Base-by-base conservation (phyloP, 2,113 vertebrate species). In the Lucifuga dentata region DNA sequence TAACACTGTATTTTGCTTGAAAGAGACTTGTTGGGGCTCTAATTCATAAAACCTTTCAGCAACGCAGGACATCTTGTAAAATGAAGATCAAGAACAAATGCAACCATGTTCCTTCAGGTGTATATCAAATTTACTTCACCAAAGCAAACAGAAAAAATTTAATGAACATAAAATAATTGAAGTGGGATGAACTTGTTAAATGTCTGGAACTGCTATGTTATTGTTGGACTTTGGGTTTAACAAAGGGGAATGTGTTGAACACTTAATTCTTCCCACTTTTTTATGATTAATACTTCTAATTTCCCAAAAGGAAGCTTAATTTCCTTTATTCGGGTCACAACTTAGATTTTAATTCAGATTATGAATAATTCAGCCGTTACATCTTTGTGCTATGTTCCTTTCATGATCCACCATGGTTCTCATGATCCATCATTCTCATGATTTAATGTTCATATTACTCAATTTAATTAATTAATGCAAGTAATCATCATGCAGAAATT, bases 401-500 rank as follows among this genome's bases (percentile, higher is more conserved):
- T 58, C 23, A 11, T 43, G n/a, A 57, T 8, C 5, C 13, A 15
- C 29, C 15, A 39, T 49, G 21, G 20, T 60, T n/a, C 48, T 68
- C n/a, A 5, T 15, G 3, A 56, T 35, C 23, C 7, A 11, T 58
- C 68, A 4, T 45, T 50, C n/a, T 17, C 33, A 13, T 57, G 11
- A 51, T 12, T 61, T 43, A 13, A 56, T 58, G 59, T 73, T 56
- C 20, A 76, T 43, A 48, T 52, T 44, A 58, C 20, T 78, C 60
- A 56, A 68, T 74, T 74, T 49, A 73, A 43, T 76, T 52, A 55
- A 52, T 64, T 64, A 73, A 85, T 74, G 61, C 65, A 78, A 74
- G 66, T 63, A 61, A 63, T 59, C n/a, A 40, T 78, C 90, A 88
- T 83, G 87, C 87, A 86, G 75, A 81, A 33, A 41, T 70, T 58